Percentiles rank a stretch among this genome's conserved stretches.
Conservation (phyloP, 2,113 vertebrate species). For the Platysteira castanea region DNA sequence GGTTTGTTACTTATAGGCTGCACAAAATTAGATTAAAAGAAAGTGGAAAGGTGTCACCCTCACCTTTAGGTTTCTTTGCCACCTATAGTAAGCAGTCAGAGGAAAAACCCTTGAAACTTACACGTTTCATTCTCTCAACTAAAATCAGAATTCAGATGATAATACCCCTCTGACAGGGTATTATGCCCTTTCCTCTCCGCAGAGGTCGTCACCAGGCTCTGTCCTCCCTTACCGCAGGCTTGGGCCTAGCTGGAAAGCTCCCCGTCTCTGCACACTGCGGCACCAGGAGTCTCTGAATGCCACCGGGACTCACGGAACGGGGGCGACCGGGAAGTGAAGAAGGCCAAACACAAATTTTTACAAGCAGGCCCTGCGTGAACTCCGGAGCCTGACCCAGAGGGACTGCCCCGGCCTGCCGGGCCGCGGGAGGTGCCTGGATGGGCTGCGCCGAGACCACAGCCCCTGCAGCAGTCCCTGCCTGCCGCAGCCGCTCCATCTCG, state of each 20-base stretch:
- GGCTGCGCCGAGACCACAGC: no score
- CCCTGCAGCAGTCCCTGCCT: background rate
- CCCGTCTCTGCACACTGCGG: accelerated
- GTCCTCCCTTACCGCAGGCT: background rate
- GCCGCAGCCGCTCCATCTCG: background rate
- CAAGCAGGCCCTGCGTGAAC: accelerated
- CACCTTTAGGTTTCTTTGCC: background rate
- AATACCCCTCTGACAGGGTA: accelerated
- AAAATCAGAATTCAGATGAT: background rate
- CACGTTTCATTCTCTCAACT: background rate
- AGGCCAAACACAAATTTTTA: no score
- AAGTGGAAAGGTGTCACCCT: background rate
- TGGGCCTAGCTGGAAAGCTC: background rate
- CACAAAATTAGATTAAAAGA: background rate
- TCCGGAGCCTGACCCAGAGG: accelerated
- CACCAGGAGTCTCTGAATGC: accelerated
- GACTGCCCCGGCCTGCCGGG: background rate
- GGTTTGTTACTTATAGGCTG: background rate
- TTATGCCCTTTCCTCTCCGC: background rate
- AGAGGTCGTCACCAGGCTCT: background rate
- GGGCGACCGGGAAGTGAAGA: accelerated
- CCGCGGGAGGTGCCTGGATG: background rate
- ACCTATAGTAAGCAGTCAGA: accelerated
- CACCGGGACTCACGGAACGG: accelerated
- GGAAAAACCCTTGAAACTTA: background rate